Evolutionary conservation across 2,113 vertebrate genomes (phyloP), one percentile per base, ranked within the genome.

Genomic region (Myotis davidii): DNA sequence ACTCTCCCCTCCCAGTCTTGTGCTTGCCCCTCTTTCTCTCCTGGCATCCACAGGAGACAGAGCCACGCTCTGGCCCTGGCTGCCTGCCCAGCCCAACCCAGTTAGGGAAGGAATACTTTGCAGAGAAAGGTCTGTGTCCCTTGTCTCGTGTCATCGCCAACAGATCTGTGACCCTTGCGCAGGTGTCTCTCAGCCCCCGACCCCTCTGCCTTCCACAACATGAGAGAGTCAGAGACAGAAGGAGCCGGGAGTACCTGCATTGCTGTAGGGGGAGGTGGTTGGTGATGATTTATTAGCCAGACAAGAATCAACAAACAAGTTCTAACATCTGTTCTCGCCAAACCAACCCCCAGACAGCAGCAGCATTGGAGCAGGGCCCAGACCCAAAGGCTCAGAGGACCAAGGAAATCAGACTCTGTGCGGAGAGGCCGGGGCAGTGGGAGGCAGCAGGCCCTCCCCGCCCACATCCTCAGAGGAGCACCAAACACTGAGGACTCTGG

Each of bases 251-350:
- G 70, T 23, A 61, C 86, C 78, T 59, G 67, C 76, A 54, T 88
- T 88, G 88, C 92, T 56, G 52, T 20, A 27, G 92, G 78, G 65
- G 78, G 85, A 96, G 94, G 90, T 85, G 81, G 83, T 94, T 93
- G 94, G 77, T 21, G n/a, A 94, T 96, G 97, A 97, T 97, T 97
- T 98, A 98, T 97, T 97, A 97, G 95, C 86, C 93, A 97, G 96
- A 95, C 94, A 73, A 93, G 87, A 95, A 95, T 96, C 97, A 95
- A 96, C 95, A 97, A 95, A 97, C 82, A 97, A 96, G 87, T 95
- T 94, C 73, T 94, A 97, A 96, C 97, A 96, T 97, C 97, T 98
- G 97, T 97, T 97, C 97, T 96, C 56, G 84, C 96, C 95, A 91
- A 94, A 98, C 82, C 88, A 65, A 76, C 78, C 88, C 90, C 97